These are phyloP conservation scores for Mnemiopsis leidyi DNA, from an alignment of 37 sponge, comb jelly and placozoan genomes.

Conservation along the genomic window DNA sequence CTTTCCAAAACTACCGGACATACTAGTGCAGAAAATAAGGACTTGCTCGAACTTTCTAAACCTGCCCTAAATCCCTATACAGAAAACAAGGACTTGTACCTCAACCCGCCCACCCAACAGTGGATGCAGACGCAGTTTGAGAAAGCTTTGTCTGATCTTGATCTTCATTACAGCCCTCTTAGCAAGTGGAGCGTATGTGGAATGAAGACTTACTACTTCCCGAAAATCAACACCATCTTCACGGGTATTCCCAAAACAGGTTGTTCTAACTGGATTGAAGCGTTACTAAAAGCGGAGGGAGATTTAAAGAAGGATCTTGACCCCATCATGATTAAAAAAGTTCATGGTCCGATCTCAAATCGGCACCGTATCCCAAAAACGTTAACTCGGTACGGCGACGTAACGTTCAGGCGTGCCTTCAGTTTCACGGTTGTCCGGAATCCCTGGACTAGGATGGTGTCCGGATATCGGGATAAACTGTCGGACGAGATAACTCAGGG, in stretches of 20 bases:
- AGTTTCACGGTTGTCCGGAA: background rate
- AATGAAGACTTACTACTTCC: background rate
- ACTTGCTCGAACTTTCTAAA: no score
- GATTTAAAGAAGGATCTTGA: background rate
- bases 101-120: background rate
- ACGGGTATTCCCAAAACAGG: constrained; percentile 10
- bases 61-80: no score
- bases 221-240: background rate
- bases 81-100: background rate
- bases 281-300: background rate
- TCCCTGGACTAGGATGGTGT: constrained; percentile 23
- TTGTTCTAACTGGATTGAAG: background rate
- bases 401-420: background rate
- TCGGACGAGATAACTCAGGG: background rate
- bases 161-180: background rate
- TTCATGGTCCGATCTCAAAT: background rate
- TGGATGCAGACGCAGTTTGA: background rate
- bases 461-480: background rate
- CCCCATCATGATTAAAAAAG: background rate
- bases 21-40: no score
- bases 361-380: background rate
- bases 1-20: no score
- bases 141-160: background rate
- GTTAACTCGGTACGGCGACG: background rate
- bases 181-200: background rate